Evolutionary conservation across 2,888 invertebrate species (phyloP), one percentile per base, ranked within the genome.

Genomic region (Rhopalosiphum nymphaeae): DNA sequence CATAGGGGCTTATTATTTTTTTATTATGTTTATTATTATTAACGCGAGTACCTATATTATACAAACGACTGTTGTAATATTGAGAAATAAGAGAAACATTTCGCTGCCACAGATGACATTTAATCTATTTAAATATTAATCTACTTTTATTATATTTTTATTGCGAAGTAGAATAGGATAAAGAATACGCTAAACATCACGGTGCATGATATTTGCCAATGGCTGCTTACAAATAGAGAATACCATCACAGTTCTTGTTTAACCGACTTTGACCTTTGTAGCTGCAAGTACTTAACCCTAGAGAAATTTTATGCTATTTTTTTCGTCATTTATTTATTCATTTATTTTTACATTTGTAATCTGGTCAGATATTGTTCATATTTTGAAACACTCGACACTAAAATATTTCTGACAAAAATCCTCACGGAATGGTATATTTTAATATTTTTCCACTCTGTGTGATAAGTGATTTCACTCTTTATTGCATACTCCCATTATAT

Each of bases 101-200:
- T 88, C 88, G 25, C 36, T 36, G 87, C 36, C 44, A 10, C n/a
- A 10, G 9, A 49, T 25, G 88, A 88, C 36, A 25, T 88, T 53
- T 88, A 88, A 53, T 49, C 53, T 88, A 26, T 88, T 53, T 36
- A 88, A 88, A 88, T 88, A 88, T 88, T 88, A 36, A 88, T 88
- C n/a, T 36, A 21, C 49, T 10, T n/a, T 88, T 25, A n/a, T 88
- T 36, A 25, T 53, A 53, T 49, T 53, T 88, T 53, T 36, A 36
- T 87, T 87, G n/a, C 21, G 16, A 10, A 36, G 53, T 1, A 36
- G 36, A 49, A 53, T 11, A 88, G 53, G 25, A 36, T 53, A 88
- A 88, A 88, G 36, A 25, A 36, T 36, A 25, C n/a, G 36, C 25
- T 25, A 4, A 78, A 78, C 78, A 78, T 78, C 78, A 53, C n/a